phyloP scores from a whole-genome alignment of 2,113 vertebrate genomes.

The Anser brachyrhynchus region DNA sequence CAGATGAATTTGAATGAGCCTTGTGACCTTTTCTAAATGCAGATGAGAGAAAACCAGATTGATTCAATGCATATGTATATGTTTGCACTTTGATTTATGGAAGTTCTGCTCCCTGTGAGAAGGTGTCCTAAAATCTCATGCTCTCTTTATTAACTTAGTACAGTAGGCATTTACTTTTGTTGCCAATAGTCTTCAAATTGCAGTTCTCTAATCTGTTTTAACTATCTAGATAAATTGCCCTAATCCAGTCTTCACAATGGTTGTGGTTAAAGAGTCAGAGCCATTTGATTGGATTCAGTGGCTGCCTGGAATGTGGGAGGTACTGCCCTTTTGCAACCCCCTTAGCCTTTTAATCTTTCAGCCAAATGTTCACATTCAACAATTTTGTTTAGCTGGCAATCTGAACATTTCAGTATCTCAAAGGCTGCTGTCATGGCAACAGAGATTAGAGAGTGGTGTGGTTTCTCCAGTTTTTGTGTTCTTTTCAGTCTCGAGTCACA shows the following conservation, averaged over 20 bases:
- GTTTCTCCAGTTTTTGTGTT: conserved; percentile 77
- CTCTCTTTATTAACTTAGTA: conserved; percentile 78
- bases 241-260: conserved; percentile 85
- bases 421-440: conserved; percentile 89
- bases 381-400: conserved; percentile 90
- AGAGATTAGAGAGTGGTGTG: conserved; percentile 82
- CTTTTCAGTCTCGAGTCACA: conserved; percentile 71
- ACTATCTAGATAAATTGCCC: conserved; percentile 87
- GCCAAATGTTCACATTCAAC: conserved; percentile 91
- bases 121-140: conserved; percentile 58
- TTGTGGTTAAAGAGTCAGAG: conserved; percentile 86
- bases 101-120: conserved; percentile 31
- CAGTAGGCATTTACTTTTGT: conserved; percentile 82
- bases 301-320: conserved; percentile 87
- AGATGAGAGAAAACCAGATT: conserved; percentile 6
- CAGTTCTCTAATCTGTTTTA: conserved; percentile 87
- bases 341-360: conserved; percentile 89
- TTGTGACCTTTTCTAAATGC: conserved; percentile 53
- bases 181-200: conserved; percentile 84
- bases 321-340: conserved; percentile 84
- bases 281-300: conserved; percentile 86
- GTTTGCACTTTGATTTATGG: conserved; percentile 36
- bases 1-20: conserved; percentile 32
- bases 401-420: conserved; percentile 86
- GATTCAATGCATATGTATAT: conserved; percentile 8